Conservation (phyloP, 2,113 vertebrate species). For the Glaucomys volans region DNA sequence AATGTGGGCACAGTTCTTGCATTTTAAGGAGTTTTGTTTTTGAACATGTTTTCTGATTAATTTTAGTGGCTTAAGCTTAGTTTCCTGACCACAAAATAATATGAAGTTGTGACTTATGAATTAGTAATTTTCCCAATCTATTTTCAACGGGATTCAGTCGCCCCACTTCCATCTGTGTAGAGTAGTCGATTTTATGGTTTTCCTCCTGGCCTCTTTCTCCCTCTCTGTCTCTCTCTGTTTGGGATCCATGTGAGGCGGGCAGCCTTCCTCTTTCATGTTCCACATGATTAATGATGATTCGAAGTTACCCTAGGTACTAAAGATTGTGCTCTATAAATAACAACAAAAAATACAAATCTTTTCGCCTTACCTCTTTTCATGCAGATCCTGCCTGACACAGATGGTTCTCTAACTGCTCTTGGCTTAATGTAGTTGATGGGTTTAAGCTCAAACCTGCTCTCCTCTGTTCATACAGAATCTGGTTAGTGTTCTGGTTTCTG, state of each 20-base stretch:
- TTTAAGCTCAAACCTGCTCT: neutral
- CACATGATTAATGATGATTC: neutral
- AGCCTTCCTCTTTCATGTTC: neutral
- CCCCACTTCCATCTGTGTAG: too few species aligned
- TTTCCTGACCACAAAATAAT: neutral
- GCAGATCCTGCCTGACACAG: neutral
- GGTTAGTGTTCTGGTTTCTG: neutral
- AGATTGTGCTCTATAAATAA: neutral
- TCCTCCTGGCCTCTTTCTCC: neutral
- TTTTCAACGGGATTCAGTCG: neutral
- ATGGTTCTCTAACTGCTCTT: neutral
- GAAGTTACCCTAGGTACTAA: neutral
- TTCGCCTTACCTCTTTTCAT: neutral
- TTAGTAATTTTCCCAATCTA: neutral
- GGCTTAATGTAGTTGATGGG: neutral
- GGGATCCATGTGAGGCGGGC: neutral
- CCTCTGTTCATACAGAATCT: neutral
- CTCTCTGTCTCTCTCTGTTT: neutral
- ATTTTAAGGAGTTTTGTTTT: constrained; percentile 31
- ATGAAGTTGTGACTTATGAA: neutral
- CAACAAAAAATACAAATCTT: neutral
- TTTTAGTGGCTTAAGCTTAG: neutral
- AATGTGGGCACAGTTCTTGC: neutral
- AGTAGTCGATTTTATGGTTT: neutral
- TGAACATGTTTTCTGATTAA: neutral